phyloP scores from a whole-genome alignment of 2,797 vertebrate genomes.

The Pygocentrus nattereri region DNA sequence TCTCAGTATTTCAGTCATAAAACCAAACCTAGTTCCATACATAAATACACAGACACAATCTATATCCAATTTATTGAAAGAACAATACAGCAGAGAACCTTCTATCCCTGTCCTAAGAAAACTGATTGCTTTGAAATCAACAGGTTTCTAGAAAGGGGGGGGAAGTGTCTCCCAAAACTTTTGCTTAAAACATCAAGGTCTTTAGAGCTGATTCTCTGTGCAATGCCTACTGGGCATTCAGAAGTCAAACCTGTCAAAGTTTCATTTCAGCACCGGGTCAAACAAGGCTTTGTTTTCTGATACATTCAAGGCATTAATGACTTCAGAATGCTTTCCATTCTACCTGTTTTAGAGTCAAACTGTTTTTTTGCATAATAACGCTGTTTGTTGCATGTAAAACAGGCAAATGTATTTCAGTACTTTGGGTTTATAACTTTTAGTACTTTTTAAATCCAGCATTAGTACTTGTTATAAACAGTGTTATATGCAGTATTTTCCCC shows the following conservation, averaged over 20 bases:
- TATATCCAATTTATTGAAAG: neutral
- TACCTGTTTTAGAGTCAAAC: neutral
- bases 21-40: neutral
- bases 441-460: neutral
- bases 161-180: neutral
- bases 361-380: neutral
- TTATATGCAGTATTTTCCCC: neutral
- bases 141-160: neutral
- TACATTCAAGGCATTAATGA: neutral
- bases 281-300: neutral
- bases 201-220: neutral
- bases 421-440: neutral
- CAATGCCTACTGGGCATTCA: neutral
- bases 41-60: neutral
- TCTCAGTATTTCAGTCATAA: slow-evolving; percentile 2
- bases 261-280: neutral
- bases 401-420: neutral
- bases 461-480: neutral
- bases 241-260: neutral
- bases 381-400: neutral
- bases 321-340: neutral
- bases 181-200: neutral
- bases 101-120: neutral
- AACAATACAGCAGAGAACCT: neutral
- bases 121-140: neutral